phyloP scores from a whole-genome alignment of 2,888 invertebrate species.

The Morpho deidamia region DNA sequence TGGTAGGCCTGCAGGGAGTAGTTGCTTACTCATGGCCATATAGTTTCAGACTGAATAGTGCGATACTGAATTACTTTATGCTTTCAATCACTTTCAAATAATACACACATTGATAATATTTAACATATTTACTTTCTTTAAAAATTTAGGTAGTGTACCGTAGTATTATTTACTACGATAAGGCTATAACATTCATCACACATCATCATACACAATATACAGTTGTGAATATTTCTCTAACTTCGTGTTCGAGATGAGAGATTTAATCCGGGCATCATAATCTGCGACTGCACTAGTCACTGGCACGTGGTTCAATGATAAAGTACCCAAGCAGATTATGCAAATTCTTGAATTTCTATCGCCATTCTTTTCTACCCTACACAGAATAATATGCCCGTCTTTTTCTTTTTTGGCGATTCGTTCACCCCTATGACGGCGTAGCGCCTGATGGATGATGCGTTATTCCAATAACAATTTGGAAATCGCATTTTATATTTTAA shows the following conservation, averaged over 20 bases:
- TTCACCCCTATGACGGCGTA: conserved; percentile 64
- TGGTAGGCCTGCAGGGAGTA: no score
- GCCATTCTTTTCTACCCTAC: conserved; percentile 44
- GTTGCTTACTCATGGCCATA: no score
- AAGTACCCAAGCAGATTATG: conserved; percentile 76
- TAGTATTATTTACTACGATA: no score
- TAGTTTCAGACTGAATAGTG: no score
- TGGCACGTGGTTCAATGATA: conserved; percentile 78
- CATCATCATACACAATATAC: background rate
- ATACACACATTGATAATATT: no score
- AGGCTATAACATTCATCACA: no score
- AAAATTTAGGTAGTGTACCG: no score
- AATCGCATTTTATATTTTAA: conserved; percentile 70
- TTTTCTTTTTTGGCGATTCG: conserved; percentile 44
- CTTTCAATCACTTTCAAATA: no score
- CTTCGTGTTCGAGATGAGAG: conserved; percentile 42
- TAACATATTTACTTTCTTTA: no score
- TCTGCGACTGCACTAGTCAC: conserved; percentile 76
- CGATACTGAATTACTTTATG: no score
- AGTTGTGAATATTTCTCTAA: conserved; percentile 15
- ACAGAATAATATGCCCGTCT: conserved; percentile 34
- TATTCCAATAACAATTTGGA: conserved; percentile 77
- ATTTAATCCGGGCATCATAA: conserved; percentile 66
- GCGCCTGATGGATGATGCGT: conserved; percentile 76
- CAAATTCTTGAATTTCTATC: conserved; percentile 71